Base-by-base conservation (phyloP, 2,888 invertebrate species). In the Ceriagrion tenellum region DNA sequence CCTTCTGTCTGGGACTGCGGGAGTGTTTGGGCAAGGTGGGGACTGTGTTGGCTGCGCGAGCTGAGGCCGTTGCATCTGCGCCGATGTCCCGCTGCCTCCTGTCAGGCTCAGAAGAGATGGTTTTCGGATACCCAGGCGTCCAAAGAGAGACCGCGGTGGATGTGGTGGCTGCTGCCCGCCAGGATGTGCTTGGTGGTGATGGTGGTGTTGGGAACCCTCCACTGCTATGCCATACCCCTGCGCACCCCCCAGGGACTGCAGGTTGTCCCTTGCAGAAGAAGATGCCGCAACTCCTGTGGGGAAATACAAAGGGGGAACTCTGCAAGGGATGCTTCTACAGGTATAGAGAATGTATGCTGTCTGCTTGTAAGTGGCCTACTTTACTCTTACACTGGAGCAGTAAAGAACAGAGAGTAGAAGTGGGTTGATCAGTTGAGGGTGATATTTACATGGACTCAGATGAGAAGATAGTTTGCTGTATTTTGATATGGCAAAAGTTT, bases 121-220 rank as follows among this genome's bases (percentile, higher is more conserved):
- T 98, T 98, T 98, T 97, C 98, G 98, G 97, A 98, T 98, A 98
- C 98, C 98, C 97, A 98, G 98, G 97, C 98, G 98, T 97, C 98
- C 98, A 97, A 98, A 98, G 97, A 98, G 98, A 96, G 98, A 98
- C 96, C 98, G 98, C 95, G 97, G 97, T 90, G 96, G 97, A 16
- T 47, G n/a, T 2, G 93, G 55, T n/a, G 47, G 93, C 93, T 93
- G 93, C 74, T 69, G 93, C 18, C 59, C 88, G 35, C 95, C 93
- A 40, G 96, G 96, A 90, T 95, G 95, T 40, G 95, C 95, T 90
- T 96, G 95, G 95, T 81, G 89, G 91, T 95, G 90, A 47, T 47
- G 47, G 95, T 74, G 69, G 56, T 90, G 95, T 63, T 93, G 95
- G 63, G 95, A 91, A 55, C 95, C 95, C 89, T 56, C 95, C n/a